These are phyloP conservation scores for Salvator merianae DNA, from an alignment of 2,113 vertebrate genomes.

Conservation along the genomic window DNA sequence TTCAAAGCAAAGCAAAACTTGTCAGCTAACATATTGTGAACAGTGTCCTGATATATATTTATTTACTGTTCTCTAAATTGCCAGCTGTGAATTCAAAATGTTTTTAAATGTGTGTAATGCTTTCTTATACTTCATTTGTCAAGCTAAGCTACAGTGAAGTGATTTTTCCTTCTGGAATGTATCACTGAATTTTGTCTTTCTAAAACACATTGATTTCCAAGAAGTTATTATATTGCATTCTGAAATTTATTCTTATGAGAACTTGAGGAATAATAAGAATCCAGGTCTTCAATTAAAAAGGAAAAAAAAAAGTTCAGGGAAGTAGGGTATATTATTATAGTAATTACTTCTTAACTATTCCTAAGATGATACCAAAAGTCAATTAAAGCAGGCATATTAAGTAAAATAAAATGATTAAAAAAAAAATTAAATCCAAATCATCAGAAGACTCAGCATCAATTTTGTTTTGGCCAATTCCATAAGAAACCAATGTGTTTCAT, in stretches of 20 bases:
- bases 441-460: no score
- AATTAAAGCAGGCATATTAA: no score
- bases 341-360: no score
- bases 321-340: neutral
- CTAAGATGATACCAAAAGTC: neutral
- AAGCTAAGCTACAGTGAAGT: neutral
- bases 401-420: no score
- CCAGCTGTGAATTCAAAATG: neutral
- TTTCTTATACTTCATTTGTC: neutral
- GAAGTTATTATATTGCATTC: neutral
- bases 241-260: neutral
- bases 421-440: no score
- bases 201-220: neutral
- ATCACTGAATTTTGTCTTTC: neutral
- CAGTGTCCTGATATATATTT: neutral
- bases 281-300: neutral
- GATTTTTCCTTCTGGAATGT: neutral
- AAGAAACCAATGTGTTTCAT: no score
- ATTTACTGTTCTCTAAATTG: slow-evolving; percentile 1
- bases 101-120: neutral
- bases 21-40: neutral
- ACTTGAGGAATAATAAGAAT: neutral
- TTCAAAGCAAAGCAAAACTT: neutral
- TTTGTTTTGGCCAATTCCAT: no score
- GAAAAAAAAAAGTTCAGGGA: neutral